These are phyloP conservation scores for Crypturellus tataupa DNA, from an alignment of 2,797 vertebrate genomes.

Conservation along the genomic window DNA sequence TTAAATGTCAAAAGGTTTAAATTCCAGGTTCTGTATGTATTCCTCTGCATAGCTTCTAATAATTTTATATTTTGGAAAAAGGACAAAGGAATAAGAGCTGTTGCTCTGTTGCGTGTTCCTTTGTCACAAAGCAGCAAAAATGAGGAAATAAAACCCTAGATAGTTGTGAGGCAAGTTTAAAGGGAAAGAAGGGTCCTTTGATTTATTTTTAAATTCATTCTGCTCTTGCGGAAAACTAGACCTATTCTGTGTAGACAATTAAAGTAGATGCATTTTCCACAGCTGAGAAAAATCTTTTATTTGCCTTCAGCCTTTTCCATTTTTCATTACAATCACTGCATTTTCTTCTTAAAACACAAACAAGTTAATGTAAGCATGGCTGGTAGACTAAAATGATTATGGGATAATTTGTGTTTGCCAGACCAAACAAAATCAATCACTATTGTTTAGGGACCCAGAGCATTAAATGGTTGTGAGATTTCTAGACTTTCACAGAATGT, in stretches of 20 bases:
- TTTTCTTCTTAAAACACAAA: constrained; percentile 71
- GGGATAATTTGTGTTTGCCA: constrained; percentile 75
- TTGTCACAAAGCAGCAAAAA: not conserved
- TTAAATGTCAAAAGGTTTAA: not conserved
- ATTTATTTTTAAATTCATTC: constrained; percentile 67
- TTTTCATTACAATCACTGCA: constrained; percentile 64
- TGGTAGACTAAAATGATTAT: constrained; percentile 75
- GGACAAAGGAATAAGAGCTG: not conserved
- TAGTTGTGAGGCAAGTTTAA: constrained; percentile 12
- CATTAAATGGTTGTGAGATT: constrained; percentile 53
- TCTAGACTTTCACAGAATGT: constrained; percentile 29
- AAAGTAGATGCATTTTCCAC: constrained; percentile 57
- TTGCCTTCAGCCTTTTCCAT: constrained; percentile 58
- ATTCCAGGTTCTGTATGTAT: accelerated
- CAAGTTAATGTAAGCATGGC: constrained; percentile 54
- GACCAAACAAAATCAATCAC: constrained; percentile 76
- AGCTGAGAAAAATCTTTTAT: constrained; percentile 42
- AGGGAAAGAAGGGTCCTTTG: constrained; percentile 18
- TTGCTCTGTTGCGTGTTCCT: accelerated
- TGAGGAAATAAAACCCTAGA: not conserved
- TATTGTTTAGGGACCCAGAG: constrained; percentile 61
- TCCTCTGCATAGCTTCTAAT: not conserved
- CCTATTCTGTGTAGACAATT: constrained; percentile 58
- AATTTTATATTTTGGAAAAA: not conserved
- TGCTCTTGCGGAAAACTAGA: constrained; percentile 41